phyloP scores from a whole-genome alignment of 2,113 vertebrate genomes.

The Xiphias gladius region DNA sequence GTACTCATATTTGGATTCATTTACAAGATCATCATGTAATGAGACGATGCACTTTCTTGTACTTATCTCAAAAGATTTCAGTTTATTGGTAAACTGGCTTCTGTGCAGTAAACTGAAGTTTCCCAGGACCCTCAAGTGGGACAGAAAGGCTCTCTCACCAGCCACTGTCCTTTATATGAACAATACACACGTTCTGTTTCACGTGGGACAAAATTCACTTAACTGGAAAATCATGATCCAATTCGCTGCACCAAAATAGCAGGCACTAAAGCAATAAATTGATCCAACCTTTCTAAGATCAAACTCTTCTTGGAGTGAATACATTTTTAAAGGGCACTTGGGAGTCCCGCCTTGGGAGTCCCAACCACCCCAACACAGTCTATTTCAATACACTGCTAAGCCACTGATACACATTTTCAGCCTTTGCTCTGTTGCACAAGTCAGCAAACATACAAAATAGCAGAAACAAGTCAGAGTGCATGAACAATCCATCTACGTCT shows the following conservation, averaged over 20 bases:
- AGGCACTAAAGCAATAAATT: constrained; percentile 2
- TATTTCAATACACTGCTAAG: constrained; percentile 44
- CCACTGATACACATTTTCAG: constrained; percentile 35
- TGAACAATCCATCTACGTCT: constrained; percentile 9
- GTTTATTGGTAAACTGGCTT: constrained; percentile 33
- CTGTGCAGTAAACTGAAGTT: constrained; percentile 45
- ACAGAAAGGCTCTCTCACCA: constrained; percentile 21
- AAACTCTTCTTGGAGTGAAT: constrained; percentile 25
- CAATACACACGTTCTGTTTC: constrained; percentile 44
- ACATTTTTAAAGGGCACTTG: constrained; percentile 38
- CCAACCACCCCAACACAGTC: constrained; percentile 2
- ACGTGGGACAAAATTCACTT: constrained; percentile 38
- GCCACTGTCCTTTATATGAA: constrained; percentile 24
- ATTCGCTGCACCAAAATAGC: constrained; percentile 40
- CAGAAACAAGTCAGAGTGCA: not conserved
- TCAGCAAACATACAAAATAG: constrained; percentile 45
- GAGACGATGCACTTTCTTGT: constrained; percentile 18
- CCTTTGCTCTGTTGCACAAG: constrained; percentile 65
- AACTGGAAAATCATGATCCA: constrained; percentile 35
- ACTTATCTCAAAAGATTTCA: constrained; percentile 37
- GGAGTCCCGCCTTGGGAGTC: constrained; percentile 14
- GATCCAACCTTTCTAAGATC: constrained; percentile 38
- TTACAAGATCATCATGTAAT: constrained; percentile 35
- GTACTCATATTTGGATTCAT: constrained; percentile 4
- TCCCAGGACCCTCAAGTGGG: constrained; percentile 22